phyloP scores from a whole-genome alignment of 2,113 vertebrate species.

The Carollia perspicillata region DNA sequence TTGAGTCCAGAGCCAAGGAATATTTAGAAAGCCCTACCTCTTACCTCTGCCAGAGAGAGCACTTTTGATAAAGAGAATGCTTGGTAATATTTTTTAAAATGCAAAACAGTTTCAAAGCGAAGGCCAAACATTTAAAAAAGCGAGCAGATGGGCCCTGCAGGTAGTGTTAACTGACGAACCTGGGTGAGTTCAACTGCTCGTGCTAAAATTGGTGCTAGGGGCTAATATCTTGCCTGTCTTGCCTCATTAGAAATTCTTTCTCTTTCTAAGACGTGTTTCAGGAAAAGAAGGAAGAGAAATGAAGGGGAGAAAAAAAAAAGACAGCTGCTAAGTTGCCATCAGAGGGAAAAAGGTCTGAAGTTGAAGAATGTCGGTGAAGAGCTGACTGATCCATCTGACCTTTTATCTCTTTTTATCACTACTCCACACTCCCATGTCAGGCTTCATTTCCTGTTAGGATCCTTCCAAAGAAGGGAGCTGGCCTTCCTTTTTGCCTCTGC shows the following conservation, averaged over 20 bases:
- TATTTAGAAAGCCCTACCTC: slow-evolving; percentile 12
- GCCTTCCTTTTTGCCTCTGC: not conserved
- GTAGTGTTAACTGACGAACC: slow-evolving; percentile 40
- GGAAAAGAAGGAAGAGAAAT: slow-evolving; percentile 57
- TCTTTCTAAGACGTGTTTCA: slow-evolving; percentile 62
- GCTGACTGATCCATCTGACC: not conserved
- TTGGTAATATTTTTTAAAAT: not conserved
- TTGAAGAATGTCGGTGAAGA: not conserved
- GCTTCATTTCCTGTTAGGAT: slow-evolving; percentile 18
- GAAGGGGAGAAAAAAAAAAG: not conserved
- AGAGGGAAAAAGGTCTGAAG: slow-evolving; percentile 53
- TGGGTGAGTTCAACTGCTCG: slow-evolving; percentile 37
- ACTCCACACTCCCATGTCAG: slow-evolving; percentile 41
- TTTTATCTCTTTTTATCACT: slow-evolving; percentile 50
- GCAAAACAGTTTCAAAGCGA: slow-evolving; percentile 22
- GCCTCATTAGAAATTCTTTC: slow-evolving; percentile 68
- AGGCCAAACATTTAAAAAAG: not conserved
- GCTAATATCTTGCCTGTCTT: slow-evolving; percentile 62
- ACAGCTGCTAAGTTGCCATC: slow-evolving; percentile 1
- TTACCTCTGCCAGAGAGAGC: not conserved
- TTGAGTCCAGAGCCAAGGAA: slow-evolving; percentile 5
- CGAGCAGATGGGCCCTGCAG: slow-evolving; percentile 39
- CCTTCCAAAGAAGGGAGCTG: slow-evolving; percentile 38
- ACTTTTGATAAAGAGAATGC: slow-evolving; percentile 47
- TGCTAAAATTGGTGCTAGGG: slow-evolving; percentile 64